phyloP scores from a whole-genome alignment of 1,140 invertebrate species.

The Drosophila novamexicana region DNA sequence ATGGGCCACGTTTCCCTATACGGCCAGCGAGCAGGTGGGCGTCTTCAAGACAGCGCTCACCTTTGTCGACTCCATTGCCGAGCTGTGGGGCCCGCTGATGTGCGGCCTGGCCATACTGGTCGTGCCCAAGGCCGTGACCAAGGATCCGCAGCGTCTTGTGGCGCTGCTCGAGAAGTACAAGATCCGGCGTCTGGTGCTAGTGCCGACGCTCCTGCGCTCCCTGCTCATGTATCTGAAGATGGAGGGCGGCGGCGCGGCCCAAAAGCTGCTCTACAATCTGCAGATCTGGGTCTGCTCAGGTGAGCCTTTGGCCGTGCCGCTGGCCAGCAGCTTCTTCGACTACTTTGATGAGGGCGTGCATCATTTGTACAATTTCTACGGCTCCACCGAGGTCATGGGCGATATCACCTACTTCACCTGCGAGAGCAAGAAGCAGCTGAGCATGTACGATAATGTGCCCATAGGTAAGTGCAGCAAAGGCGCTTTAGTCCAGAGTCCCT shows the following conservation, averaged over 20 bases:
- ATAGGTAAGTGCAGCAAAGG: constrained; percentile 87
- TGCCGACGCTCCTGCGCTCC: constrained; percentile 92
- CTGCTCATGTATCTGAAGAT: constrained; percentile 90
- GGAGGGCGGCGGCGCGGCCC: constrained; percentile 82
- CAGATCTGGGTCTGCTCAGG: constrained; percentile 94
- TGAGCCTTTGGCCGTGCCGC: constrained; percentile 88
- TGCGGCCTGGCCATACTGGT: constrained; percentile 88
- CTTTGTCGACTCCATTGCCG: constrained; percentile 94
- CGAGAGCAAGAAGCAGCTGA: constrained; percentile 86
- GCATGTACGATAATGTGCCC: constrained; percentile 89
- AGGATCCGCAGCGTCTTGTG: constrained; percentile 90
- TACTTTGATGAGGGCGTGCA: constrained; percentile 87
- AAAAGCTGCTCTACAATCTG: constrained; percentile 85
- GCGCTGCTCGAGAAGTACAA: constrained; percentile 88
- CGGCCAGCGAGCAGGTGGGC: constrained; percentile 87
- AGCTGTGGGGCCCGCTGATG: constrained; percentile 94
- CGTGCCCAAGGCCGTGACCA: constrained; percentile 89
- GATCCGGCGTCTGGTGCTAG: constrained; percentile 91
- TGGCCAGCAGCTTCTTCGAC: constrained; percentile 90
- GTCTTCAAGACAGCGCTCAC: constrained; percentile 95
- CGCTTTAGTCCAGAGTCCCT: too few species aligned
- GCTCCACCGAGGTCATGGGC: constrained; percentile 94
- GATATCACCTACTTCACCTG: constrained; percentile 90
- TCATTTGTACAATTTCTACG: constrained; percentile 93
- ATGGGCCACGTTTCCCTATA: constrained; percentile 91